Percentiles rank a stretch among this genome's conserved stretches.
phyloP scores from a whole-genome alignment of 2,888 invertebrate genomes.

The Caenorhabditis sinica region DNA sequence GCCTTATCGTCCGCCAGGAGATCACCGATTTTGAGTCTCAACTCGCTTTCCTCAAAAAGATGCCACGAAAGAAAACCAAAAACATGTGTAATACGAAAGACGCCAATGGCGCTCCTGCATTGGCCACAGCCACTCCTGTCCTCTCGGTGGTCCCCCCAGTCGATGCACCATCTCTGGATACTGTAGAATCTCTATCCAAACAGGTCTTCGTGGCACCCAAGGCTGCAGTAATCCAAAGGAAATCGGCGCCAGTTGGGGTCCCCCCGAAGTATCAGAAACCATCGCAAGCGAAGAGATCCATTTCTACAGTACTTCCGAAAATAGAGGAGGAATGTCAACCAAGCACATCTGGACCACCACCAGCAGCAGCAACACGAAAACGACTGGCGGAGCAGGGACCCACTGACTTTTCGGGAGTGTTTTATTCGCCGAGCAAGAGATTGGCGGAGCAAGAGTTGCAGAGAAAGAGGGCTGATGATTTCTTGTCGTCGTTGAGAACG shows the following conservation, averaged over 20 bases:
- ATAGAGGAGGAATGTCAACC: neutral
- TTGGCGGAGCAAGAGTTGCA: neutral
- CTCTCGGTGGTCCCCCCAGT: neutral
- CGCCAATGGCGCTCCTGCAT: neutral
- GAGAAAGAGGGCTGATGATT: slow-evolving; percentile 20
- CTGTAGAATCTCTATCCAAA: neutral
- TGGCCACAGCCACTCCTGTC: slow-evolving; percentile 20
- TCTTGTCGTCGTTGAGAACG: slow-evolving; percentile 44
- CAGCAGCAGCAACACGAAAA: neutral
- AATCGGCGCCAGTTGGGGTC: neutral
- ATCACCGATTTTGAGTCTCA: slow-evolving; percentile 56
- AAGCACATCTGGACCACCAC: neutral
- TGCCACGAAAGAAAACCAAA: slow-evolving; percentile 3
- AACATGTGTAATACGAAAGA: slow-evolving; percentile 1
- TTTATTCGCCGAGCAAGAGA: slow-evolving; percentile 13
- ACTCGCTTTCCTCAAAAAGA: slow-evolving; percentile 39
- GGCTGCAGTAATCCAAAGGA: slow-evolving; percentile 18
- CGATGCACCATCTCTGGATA: neutral
- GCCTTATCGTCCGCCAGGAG: slow-evolving; percentile 33
- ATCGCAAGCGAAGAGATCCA: neutral
- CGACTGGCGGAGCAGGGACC: neutral
- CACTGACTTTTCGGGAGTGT: slow-evolving; percentile 35
- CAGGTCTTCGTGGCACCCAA: slow-evolving; percentile 19
- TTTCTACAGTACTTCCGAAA: neutral
- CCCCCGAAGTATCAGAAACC: no score